Percentiles rank a stretch among this genome's conserved stretches.
Evolutionary conservation across 2,797 vertebrate genomes (phyloP).

Genomic region (Bothrops alternatus): DNA sequence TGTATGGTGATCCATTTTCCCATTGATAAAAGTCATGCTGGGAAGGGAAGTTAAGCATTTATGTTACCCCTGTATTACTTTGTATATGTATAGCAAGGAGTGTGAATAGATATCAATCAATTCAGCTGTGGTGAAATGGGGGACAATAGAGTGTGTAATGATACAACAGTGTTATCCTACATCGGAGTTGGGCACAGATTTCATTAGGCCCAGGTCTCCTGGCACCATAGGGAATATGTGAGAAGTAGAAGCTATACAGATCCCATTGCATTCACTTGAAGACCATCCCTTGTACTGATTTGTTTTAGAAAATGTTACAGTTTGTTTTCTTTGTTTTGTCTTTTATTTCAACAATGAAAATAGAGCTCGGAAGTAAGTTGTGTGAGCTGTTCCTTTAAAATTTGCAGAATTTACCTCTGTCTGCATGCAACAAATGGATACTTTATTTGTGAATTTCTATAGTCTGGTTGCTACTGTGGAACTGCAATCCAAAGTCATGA

Average conservation of each 20-base stretch:
- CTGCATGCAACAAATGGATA: slow-evolving; percentile 93
- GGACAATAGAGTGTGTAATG: background rate
- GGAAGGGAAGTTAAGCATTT: background rate
- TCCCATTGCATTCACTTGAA: slow-evolving; percentile 66
- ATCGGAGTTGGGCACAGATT: background rate
- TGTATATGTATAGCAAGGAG: background rate
- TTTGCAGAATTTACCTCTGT: slow-evolving; percentile 87
- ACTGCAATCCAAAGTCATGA: slow-evolving; percentile 83
- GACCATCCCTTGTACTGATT: slow-evolving; percentile 57
- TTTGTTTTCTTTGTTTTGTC: slow-evolving; percentile 97
- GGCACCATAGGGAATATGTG: slow-evolving; percentile 14
- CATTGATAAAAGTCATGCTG: background rate
- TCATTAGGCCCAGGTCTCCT: background rate
- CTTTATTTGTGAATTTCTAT: slow-evolving; percentile 84
- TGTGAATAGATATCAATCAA: slow-evolving; percentile 4
- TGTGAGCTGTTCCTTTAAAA: slow-evolving; percentile 81
- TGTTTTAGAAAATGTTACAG: slow-evolving; percentile 80
- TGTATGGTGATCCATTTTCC: background rate
- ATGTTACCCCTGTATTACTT: background rate
- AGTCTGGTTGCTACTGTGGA: slow-evolving; percentile 81
- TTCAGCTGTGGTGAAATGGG: background rate
- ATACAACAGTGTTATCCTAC: background rate
- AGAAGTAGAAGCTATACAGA: slow-evolving; percentile 53
- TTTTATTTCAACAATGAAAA: slow-evolving; percentile 97
- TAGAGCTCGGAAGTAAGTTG: slow-evolving; percentile 99